A percentile compares a stretch with the other conserved stretches of the same genome.
Evolutionary conservation across 1,140 invertebrate species (phyloP).

Genomic region (Dolichoris vasculosae): DNA sequence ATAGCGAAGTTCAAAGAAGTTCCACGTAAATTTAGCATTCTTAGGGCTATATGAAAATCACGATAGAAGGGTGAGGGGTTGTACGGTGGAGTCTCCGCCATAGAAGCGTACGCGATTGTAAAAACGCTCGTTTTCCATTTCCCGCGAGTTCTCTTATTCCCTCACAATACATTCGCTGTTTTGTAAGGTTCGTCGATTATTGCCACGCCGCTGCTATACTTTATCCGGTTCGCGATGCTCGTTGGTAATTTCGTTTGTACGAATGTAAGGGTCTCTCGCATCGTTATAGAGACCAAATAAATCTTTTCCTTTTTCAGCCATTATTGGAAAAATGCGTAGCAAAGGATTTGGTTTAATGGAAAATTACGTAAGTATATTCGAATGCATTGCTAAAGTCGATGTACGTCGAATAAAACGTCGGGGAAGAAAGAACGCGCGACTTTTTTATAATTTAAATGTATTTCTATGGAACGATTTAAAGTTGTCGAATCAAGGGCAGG

Average conservation of each 20-base stretch:
- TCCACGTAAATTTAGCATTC: not conserved
- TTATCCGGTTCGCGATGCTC: not conserved
- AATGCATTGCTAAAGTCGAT: not conserved
- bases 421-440: not conserved
- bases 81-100: no score
- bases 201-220: not conserved
- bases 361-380: not conserved
- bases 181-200: constrained; percentile 3
- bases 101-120: not conserved
- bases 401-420: not conserved
- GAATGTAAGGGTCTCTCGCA: not conserved
- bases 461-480: not conserved
- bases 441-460: not conserved
- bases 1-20: not conserved
- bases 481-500: not conserved
- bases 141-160: not conserved
- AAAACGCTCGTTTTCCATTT: not conserved
- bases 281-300: not conserved
- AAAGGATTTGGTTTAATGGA: not conserved
- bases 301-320: not conserved
- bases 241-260: not conserved
- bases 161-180: not conserved
- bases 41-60: no score
- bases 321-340: not conserved
- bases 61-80: no score